Conservation (phyloP, 2,888 invertebrate genomes). For the Phaedon cochleariae region DNA sequence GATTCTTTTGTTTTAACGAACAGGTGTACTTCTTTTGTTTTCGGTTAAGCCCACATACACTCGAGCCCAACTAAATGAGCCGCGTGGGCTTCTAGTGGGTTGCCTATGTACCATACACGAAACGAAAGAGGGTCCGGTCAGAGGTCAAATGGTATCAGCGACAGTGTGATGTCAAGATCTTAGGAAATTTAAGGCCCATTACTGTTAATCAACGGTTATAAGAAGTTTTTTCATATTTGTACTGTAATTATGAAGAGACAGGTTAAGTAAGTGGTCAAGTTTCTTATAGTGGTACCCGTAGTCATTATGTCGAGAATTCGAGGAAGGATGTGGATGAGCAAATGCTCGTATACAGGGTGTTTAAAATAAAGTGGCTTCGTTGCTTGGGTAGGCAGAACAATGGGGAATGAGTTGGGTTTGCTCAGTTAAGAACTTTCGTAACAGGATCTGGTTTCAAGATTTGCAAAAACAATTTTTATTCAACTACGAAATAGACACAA, state of each 20-base stretch:
- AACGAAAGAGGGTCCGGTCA: background rate
- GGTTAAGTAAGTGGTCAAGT: slow-evolving; percentile 21
- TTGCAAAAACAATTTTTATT: no score
- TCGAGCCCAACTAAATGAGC: slow-evolving; percentile 11
- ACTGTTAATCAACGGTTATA: slow-evolving; percentile 10
- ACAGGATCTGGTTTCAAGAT: no score
- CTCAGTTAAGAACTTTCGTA: no score
- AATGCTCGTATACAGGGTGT: no score
- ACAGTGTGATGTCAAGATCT: slow-evolving; percentile 10
- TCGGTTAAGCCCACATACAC: slow-evolving; percentile 17
- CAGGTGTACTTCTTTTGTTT: slow-evolving; percentile 19
- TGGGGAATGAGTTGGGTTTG: no score
- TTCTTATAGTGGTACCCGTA: slow-evolving; percentile 5
- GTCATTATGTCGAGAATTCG: no score
- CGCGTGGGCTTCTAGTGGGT: slow-evolving; percentile 14
- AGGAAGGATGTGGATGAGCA: no score
- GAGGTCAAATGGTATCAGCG: slow-evolving; percentile 16
- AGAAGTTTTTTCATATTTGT: background rate
- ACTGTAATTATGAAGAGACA: slow-evolving; percentile 5
- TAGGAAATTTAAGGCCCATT: background rate
- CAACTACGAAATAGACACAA: no score
- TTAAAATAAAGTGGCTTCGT: no score
- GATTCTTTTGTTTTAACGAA: background rate
- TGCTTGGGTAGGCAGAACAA: no score
- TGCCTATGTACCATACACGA: background rate